Evolutionary conservation across 1,140 invertebrate species (phyloP).

Genomic region (Acromyrmex echinatior): DNA sequence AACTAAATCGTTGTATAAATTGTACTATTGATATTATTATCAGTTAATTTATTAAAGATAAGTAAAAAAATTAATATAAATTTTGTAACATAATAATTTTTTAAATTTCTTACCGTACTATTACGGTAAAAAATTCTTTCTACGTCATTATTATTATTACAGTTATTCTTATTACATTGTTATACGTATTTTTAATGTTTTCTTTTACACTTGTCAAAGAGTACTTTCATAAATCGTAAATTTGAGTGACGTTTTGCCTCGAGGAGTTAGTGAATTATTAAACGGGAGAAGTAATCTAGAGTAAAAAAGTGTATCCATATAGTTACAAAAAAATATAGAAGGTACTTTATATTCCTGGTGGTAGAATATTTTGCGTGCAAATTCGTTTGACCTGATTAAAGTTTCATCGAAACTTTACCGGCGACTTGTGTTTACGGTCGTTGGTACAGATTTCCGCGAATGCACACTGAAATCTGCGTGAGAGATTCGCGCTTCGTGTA

Average conservation of each 20-base stretch:
- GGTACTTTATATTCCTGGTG: not conserved
- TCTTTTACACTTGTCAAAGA: not conserved
- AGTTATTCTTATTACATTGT: not conserved
- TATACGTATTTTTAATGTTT: not conserved
- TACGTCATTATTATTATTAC: not conserved
- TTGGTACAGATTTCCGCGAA: conserved; percentile 38
- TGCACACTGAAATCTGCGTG: conserved; percentile 33
- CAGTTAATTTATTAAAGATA: not conserved
- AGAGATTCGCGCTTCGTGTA: conserved; percentile 28
- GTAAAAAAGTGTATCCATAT: not conserved
- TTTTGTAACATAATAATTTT: not conserved
- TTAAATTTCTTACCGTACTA: not conserved
- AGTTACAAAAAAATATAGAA: not conserved
- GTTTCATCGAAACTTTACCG: conserved; percentile 43
- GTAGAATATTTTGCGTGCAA: conserved; percentile 34
- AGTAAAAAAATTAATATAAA: not conserved
- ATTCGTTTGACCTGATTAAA: conserved; percentile 50
- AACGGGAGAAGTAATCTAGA: conserved; percentile 4
- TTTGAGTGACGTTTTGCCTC: not conserved
- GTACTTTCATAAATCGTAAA: not conserved
- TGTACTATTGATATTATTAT: no score
- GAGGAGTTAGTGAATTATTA: not conserved
- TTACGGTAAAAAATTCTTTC: not conserved
- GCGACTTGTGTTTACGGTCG: conserved; percentile 10
- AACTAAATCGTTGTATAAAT: not conserved